These are phyloP conservation scores for Trichoplusia ni DNA, from an alignment of 1,140 invertebrate genomes.

Conservation along the genomic window DNA sequence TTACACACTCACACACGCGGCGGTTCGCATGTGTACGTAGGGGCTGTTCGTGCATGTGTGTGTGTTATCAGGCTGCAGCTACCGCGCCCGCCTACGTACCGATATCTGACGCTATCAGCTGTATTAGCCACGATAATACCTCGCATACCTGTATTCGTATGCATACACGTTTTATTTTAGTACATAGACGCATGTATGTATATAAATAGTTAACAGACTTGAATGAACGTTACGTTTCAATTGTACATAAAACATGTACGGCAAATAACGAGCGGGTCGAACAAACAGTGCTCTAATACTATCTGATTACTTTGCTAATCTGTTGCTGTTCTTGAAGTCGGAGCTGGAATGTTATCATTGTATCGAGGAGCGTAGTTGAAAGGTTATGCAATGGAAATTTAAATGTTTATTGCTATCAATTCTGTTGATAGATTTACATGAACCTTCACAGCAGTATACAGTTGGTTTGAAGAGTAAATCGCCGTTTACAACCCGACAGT, in stretches of 20 bases:
- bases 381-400: neutral
- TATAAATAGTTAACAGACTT: slow-evolving; percentile 46
- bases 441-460: neutral
- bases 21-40: slow-evolving; percentile 3
- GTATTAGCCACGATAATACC: slow-evolving; percentile 58
- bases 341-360: neutral
- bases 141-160: slow-evolving; percentile 58
- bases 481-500: neutral
- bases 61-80: slow-evolving; percentile 50
- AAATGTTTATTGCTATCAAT: neutral
- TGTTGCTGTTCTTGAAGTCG: neutral
- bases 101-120: slow-evolving; percentile 58
- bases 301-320: neutral
- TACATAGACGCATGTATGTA: slow-evolving; percentile 21
- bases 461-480: neutral
- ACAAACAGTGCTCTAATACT: neutral
- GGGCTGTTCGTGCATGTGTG: slow-evolving; percentile 27
- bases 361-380: neutral
- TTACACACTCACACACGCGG: slow-evolving; percentile 27
- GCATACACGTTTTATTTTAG: slow-evolving; percentile 32
- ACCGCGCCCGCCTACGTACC: slow-evolving; percentile 67
- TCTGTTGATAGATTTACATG: neutral
- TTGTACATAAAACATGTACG: slow-evolving; percentile 6
- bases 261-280: slow-evolving; percentile 1
- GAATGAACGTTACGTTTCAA: slow-evolving; percentile 48